These are phyloP conservation scores for Cassiopea xamachana DNA, from an alignment of 30 jellyfish, hydroid and myxozoan genomes.

Conservation along the genomic window DNA sequence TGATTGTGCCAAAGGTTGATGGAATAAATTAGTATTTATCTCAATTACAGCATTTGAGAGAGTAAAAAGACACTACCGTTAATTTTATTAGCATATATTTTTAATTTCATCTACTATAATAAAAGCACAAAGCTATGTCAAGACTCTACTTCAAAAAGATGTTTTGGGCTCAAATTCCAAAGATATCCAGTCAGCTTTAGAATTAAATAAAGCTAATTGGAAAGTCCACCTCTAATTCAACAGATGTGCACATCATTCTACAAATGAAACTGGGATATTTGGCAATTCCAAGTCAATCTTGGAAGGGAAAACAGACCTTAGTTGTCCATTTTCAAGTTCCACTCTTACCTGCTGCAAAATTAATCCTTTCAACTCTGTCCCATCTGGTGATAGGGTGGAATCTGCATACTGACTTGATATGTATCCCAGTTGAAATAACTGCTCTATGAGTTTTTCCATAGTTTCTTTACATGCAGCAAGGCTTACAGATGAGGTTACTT, in stretches of 20 bases:
- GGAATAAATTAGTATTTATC: too few relatives aligned
- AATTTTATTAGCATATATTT: too few relatives aligned
- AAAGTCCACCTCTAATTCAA: too few relatives aligned
- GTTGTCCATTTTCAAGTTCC: slow-evolving; percentile 78
- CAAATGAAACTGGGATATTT: slow-evolving; percentile 55
- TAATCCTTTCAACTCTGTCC: slow-evolving; percentile 57
- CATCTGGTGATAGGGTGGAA: slow-evolving; percentile 5
- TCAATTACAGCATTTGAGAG: too few relatives aligned
- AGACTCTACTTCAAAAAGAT: too few relatives aligned
- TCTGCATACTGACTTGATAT: slow-evolving; percentile 67
- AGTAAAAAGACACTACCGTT: too few relatives aligned
- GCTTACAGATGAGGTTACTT: slow-evolving; percentile 86
- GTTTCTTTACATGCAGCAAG: slow-evolving; percentile 80
- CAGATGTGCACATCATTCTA: slow-evolving; percentile 18
- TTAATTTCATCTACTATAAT: too few relatives aligned
- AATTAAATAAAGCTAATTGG: too few relatives aligned
- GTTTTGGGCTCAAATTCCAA: too few relatives aligned
- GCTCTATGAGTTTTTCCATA: slow-evolving; percentile 77
- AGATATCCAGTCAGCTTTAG: too few relatives aligned
- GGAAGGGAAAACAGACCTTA: slow-evolving; percentile 75
- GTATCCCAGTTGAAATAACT: slow-evolving; percentile 66
- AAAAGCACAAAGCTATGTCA: too few relatives aligned
- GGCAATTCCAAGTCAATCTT: slow-evolving; percentile 73
- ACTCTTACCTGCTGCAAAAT: slow-evolving; percentile 77
- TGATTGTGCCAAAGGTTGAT: too few relatives aligned